Conservation (phyloP, 2,888 invertebrate species). For the Disparrhopalites patrizii region DNA sequence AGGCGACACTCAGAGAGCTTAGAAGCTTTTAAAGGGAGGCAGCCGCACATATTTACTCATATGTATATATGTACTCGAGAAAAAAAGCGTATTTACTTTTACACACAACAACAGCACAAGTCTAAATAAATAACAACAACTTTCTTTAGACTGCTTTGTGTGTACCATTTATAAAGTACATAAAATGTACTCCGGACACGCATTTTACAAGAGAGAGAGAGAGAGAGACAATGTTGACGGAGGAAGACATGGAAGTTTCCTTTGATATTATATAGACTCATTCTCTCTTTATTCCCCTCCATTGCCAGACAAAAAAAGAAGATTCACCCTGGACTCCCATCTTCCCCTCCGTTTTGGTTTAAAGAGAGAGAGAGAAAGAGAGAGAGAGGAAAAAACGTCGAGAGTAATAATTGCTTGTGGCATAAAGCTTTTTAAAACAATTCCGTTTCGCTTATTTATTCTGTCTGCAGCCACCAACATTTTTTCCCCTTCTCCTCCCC, state of each 20-base stretch:
- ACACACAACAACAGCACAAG: neutral
- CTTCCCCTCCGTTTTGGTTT: neutral
- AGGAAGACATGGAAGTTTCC: neutral
- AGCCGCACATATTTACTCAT: too few relatives aligned
- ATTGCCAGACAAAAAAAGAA: too few relatives aligned
- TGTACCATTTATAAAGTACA: too few relatives aligned
- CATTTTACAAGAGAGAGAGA: neutral
- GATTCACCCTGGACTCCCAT: neutral
- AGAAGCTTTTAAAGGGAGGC: too few relatives aligned
- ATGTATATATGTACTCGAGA: too few relatives aligned
- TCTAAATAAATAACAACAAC: conserved; percentile 4
- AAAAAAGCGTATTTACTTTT: too few relatives aligned
- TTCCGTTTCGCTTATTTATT: conserved; percentile 13
- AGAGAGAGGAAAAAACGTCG: neutral
- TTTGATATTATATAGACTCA: too few relatives aligned
- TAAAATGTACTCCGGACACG: neutral
- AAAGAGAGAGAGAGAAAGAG: neutral
- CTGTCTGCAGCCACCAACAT: too few relatives aligned
- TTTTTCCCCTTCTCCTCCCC: too few relatives aligned
- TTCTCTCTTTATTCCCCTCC: too few relatives aligned
- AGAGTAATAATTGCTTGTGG: conserved; percentile 23
- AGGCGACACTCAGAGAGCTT: too few relatives aligned
- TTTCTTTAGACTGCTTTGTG: neutral
- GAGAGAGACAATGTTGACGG: conserved; percentile 10
- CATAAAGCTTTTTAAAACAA: conserved; percentile 32